Evolutionary conservation across 2,888 invertebrate species (phyloP), one percentile per base, ranked within the genome.

Genomic region (Malachius bipustulatus): DNA sequence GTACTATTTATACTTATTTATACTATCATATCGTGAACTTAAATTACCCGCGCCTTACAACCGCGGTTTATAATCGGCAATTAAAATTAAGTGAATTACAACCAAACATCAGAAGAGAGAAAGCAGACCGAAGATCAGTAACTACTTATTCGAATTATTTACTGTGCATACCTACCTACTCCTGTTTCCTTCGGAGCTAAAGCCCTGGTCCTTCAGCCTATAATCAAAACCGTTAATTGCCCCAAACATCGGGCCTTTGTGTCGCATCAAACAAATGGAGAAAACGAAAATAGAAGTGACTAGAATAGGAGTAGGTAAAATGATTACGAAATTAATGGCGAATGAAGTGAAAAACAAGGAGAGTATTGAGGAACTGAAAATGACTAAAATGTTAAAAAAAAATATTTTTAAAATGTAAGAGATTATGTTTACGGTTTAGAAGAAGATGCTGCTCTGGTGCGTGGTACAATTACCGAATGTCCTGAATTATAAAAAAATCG

Each of bases 401-500:
- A n/a, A 19, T 19, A 8, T 8, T 19, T n/a, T 19, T 19, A 19
- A n/a, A n/a, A 19, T n/a, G 24, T 19, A 19, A 19, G 24, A 19
- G 24, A 19, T 19, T 19, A 19, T 19, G 24, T n/a, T 8, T 6
- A 8, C n/a, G 24, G 24, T 19, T 19, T 19, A 19, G 24, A 19
- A 19, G 24, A 19, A n/a, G n/a, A 6, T 8, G 24, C 24, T 8
- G 24, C 24, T 19, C 6, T n/a, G n/a, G 6, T 19, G n/a, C 24
- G n/a, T 19, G 6, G 6, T 19, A 19, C 6, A n/a, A 8, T 19
- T 19, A 19, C 24, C 24, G 6, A 19, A 19, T 19, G 24, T 19
- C 24, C 24, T 19, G 24, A 6, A 19, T n/a, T 88, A 84, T 50
- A 68, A 71, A 39, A 51, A 64, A n/a, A 53, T 85, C 3, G 73